phyloP scores from a whole-genome alignment of 2,888 invertebrate genomes.

The Plusia festucae region DNA sequence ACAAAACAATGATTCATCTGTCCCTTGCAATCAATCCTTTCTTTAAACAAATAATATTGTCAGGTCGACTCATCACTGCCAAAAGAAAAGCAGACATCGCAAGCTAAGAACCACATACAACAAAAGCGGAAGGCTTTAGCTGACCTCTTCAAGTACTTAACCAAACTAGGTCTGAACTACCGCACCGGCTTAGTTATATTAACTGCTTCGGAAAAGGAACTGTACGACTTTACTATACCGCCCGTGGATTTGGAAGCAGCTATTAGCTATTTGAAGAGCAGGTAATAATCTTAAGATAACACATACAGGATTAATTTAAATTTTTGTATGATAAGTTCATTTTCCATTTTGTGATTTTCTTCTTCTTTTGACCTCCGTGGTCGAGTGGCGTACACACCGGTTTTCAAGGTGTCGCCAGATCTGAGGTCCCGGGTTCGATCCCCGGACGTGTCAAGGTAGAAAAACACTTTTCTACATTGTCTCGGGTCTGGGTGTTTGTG shows the following conservation, averaged over 20 bases:
- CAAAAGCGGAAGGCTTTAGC: slow-evolving; percentile 95
- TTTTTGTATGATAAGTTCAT: too few relatives aligned
- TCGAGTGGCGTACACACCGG: too few relatives aligned
- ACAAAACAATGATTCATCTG: background rate
- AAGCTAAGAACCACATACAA: slow-evolving; percentile 94
- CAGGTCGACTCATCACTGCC: slow-evolving; percentile 89
- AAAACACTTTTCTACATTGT: too few relatives aligned
- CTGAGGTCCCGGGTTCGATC: too few relatives aligned
- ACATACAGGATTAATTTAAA: too few relatives aligned
- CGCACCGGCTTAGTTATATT: slow-evolving; percentile 92
- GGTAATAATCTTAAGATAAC: slow-evolving; percentile 67
- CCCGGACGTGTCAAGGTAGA: too few relatives aligned
- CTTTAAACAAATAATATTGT: slow-evolving; percentile 13
- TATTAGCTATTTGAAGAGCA: slow-evolving; percentile 87
- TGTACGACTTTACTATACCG: slow-evolving; percentile 91
- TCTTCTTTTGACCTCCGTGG: too few relatives aligned
- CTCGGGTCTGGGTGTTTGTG: too few relatives aligned
- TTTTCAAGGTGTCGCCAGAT: too few relatives aligned
- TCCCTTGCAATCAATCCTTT: background rate
- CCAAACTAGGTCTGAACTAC: slow-evolving; percentile 94
- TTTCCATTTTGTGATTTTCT: too few relatives aligned
- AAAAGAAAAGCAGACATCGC: slow-evolving; percentile 93
- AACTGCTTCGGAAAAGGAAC: slow-evolving; percentile 82
- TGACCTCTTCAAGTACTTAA: slow-evolving; percentile 95
- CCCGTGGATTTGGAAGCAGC: slow-evolving; percentile 92